Evolutionary conservation across 2,888 invertebrate genomes (phyloP).

Genomic region (Drosophila infuscata): DNA sequence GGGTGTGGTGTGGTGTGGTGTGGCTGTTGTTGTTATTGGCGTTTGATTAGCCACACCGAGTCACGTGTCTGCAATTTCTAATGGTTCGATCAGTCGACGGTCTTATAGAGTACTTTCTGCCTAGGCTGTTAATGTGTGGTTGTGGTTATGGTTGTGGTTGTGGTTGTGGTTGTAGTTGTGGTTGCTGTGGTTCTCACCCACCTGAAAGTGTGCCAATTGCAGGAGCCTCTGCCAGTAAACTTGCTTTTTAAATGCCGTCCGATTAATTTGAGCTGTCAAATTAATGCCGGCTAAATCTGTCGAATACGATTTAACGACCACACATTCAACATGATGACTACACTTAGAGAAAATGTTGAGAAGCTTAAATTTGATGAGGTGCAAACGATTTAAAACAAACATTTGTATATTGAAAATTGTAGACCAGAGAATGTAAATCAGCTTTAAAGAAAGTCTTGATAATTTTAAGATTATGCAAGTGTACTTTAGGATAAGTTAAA

Average conservation of each 20-base stretch:
- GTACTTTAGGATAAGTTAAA: background rate
- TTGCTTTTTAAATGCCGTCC: slow-evolving; percentile 5
- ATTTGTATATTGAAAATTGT: background rate
- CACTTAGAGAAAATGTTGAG: background rate
- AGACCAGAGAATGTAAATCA: background rate
- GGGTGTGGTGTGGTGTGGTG: slow-evolving; percentile 6
- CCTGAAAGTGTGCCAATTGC: slow-evolving; percentile 47
- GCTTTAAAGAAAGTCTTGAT: background rate
- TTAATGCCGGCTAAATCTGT: slow-evolving; percentile 28
- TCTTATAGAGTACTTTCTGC: slow-evolving; percentile 51
- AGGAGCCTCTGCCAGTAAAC: slow-evolving; percentile 15
- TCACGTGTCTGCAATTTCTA: slow-evolving; percentile 75
- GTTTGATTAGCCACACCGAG: slow-evolving; percentile 50
- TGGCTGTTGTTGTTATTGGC: slow-evolving; percentile 1
- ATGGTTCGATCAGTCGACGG: slow-evolving; percentile 56
- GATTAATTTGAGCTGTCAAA: slow-evolving; percentile 43
- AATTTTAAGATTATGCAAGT: background rate
- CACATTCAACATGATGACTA: slow-evolving; percentile 6
- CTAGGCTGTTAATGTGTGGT: slow-evolving; percentile 4
- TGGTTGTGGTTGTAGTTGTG: slow-evolving; percentile 11
- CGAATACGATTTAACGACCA: slow-evolving; percentile 37
- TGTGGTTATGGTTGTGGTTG: slow-evolving; percentile 7
- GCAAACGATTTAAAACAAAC: background rate
- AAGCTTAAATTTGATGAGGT: background rate
- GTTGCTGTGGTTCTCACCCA: slow-evolving; percentile 32